A percentile compares a stretch with the other conserved stretches of the same genome.
Evolutionary conservation across 2,113 vertebrate genomes (phyloP).

Genomic region (Amazona vittata): DNA sequence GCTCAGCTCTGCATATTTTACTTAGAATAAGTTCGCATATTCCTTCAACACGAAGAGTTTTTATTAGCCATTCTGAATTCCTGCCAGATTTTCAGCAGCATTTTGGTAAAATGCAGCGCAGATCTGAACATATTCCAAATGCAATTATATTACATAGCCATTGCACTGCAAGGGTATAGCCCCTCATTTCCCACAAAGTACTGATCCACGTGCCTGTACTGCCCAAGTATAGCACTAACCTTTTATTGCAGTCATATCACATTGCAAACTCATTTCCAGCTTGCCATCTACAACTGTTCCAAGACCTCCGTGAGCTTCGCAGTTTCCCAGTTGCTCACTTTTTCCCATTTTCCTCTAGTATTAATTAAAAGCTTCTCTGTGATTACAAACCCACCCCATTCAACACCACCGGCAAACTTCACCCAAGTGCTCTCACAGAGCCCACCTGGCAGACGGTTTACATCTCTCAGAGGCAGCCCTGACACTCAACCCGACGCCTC

Average conservation of each 20-base stretch:
- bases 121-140: neutral
- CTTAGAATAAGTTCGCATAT: neutral
- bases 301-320: neutral
- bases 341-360: neutral
- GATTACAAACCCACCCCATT: neutral
- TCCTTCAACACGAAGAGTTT: neutral
- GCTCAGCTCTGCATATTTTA: neutral
- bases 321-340: neutral
- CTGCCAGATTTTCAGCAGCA: neutral
- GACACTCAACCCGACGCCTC: neutral
- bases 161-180: fast-evolving
- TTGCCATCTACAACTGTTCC: neutral
- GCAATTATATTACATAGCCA: neutral
- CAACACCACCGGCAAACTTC: neutral
- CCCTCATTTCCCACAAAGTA: neutral
- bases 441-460: neutral
- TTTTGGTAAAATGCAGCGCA: neutral
- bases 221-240: neutral
- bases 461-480: neutral
- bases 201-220: neutral
- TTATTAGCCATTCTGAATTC: neutral
- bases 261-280: neutral
- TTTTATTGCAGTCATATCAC: neutral
- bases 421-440: neutral
- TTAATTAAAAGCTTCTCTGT: neutral